Percentiles rank a stretch among this genome's conserved stretches.
phyloP scores from a whole-genome alignment of 1,140 invertebrate genomes.

The Philotrypesis tridentata region DNA sequence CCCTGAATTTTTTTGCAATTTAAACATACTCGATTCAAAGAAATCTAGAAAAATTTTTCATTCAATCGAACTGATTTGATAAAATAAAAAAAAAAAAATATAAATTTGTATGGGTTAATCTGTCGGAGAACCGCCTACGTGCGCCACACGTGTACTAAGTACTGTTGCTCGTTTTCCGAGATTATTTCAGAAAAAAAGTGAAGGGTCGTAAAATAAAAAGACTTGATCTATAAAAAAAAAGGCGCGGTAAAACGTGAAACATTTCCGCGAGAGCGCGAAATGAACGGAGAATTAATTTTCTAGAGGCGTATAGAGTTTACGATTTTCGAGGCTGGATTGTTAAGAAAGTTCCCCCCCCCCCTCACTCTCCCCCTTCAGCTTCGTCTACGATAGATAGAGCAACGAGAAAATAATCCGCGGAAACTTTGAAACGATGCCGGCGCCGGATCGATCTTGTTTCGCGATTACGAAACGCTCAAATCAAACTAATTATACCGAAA shows the following conservation, averaged over 20 bases:
- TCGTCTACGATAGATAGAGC: background rate
- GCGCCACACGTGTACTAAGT: too few species aligned
- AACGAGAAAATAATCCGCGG: background rate
- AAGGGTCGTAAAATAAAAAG: background rate
- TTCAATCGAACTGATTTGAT: too few species aligned
- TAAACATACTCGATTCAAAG: too few species aligned
- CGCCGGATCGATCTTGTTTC: background rate
- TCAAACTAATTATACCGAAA: background rate
- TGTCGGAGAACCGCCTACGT: too few species aligned
- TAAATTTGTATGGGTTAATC: too few species aligned
- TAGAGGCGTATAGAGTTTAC: background rate
- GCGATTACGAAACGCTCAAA: background rate
- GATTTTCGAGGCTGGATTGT: background rate
- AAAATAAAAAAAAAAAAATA: too few species aligned
- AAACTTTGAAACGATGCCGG: background rate
- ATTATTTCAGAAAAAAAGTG: background rate
- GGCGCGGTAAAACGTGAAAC: background rate
- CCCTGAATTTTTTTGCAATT: too few species aligned
- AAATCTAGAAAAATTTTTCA: too few species aligned
- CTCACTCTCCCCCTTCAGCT: too few species aligned
- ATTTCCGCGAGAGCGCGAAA: background rate
- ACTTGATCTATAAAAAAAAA: background rate
- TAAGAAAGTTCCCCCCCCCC: background rate
- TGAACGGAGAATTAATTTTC: background rate
- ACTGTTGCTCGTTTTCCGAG: background rate